A percentile compares a stretch with the other conserved stretches of the same genome.
Evolutionary conservation across 2,113 vertebrate species (phyloP).

Genomic region (Tenebrosternarchus preto): DNA sequence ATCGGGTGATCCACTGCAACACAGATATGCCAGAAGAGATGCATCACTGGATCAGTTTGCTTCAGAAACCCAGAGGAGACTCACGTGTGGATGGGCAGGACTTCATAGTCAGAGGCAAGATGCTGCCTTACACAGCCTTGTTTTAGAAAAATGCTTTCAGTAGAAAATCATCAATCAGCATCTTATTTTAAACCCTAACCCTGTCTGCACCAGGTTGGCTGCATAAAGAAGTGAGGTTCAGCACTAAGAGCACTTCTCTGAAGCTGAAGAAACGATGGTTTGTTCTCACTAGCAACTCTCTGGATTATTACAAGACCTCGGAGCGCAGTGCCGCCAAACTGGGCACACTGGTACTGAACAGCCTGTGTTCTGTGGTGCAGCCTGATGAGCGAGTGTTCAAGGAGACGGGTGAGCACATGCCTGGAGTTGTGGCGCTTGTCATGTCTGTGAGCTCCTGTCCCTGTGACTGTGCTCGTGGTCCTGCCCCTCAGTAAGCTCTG

Average conservation of each 20-base stretch:
- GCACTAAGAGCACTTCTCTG: slow-evolving; percentile 83
- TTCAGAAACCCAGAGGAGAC: slow-evolving; percentile 90
- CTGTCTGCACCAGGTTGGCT: slow-evolving; percentile 80
- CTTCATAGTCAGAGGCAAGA: slow-evolving; percentile 85
- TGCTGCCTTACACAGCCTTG: too few relatives aligned
- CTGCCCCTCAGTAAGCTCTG: background rate
- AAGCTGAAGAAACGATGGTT: slow-evolving; percentile 95
- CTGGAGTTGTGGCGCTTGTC: too few relatives aligned
- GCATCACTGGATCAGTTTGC: slow-evolving; percentile 93
- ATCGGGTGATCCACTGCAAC: slow-evolving; percentile 92
- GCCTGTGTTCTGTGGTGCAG: slow-evolving; percentile 87
- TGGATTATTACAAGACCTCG: slow-evolving; percentile 90
- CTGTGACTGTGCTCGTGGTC: too few relatives aligned
- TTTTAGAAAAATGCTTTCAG: too few relatives aligned
- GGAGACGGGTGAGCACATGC: slow-evolving; percentile 80
- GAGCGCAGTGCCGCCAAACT: slow-evolving; percentile 86
- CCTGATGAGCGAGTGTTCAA: slow-evolving; percentile 85
- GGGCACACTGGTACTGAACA: slow-evolving; percentile 88
- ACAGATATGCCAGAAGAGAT: slow-evolving; percentile 90
- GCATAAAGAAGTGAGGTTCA: slow-evolving; percentile 88
- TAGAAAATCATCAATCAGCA: too few relatives aligned
- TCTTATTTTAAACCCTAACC: background rate
- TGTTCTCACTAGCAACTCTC: slow-evolving; percentile 84
- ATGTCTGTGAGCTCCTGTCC: too few relatives aligned
- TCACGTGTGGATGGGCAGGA: slow-evolving; percentile 87